Evolutionary conservation across 2,888 invertebrate species (phyloP).

Genomic region (Cephus rjabovi): DNA sequence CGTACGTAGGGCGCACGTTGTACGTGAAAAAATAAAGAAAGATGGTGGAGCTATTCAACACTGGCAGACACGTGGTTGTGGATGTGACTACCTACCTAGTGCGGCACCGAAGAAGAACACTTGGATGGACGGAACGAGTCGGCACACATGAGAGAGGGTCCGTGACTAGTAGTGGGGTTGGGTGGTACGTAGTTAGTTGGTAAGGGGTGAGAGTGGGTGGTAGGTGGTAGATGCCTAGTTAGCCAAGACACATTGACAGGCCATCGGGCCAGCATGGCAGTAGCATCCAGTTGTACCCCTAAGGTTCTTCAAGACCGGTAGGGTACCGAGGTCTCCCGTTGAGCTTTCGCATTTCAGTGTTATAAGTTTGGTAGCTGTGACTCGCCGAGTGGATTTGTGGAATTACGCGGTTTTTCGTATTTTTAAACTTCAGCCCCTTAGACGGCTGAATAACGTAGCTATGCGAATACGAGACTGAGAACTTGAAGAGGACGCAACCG

Average conservation of each 20-base stretch:
- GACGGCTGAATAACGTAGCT: neutral
- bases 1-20: slow-evolving; percentile 14
- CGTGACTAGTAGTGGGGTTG: slow-evolving; percentile 41
- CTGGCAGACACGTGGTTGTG: neutral
- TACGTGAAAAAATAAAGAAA: neutral
- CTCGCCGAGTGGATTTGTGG: neutral
- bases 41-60: neutral
- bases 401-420: neutral
- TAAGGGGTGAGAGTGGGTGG: slow-evolving; percentile 43
- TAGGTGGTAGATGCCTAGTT: slow-evolving; percentile 57
- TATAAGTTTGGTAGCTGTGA: neutral
- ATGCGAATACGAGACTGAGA: neutral
- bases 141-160: slow-evolving; percentile 7
- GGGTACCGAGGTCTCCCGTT: slow-evolving; percentile 23
- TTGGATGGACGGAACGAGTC: neutral
- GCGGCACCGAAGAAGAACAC: neutral
- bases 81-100: neutral
- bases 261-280: slow-evolving; percentile 53
- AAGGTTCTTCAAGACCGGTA: slow-evolving; percentile 18
- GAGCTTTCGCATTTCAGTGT: neutral
- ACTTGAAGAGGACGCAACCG: neutral
- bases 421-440: neutral
- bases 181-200: slow-evolving; percentile 42
- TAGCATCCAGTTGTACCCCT: slow-evolving; percentile 26
- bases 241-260: slow-evolving; percentile 58